Evolutionary conservation across 2,113 vertebrate genomes (phyloP).

Genomic region (Parus major): DNA sequence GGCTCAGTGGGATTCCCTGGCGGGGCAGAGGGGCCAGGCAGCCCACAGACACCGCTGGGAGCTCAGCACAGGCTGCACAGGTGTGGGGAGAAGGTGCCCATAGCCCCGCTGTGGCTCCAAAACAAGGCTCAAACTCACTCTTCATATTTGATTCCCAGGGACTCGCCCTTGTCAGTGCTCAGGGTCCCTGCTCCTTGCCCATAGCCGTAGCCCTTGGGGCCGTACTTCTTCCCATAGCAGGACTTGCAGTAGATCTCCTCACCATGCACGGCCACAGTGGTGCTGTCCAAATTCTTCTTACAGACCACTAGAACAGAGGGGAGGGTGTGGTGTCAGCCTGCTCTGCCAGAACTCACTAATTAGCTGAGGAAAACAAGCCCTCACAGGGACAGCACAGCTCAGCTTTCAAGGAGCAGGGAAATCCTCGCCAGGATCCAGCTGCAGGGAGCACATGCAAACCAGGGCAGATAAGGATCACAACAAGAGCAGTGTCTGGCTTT

Average conservation of each 20-base stretch:
- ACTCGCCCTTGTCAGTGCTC: slow-evolving; percentile 89
- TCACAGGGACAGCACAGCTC: not conserved
- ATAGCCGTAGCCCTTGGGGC: slow-evolving; percentile 93
- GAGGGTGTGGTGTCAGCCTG: not conserved
- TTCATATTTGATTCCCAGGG: slow-evolving; percentile 84
- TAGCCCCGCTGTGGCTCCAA: fast-evolving
- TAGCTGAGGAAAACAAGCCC: slow-evolving; percentile 18
- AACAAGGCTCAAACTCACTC: slow-evolving; percentile 76
- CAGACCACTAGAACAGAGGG: slow-evolving; percentile 83
- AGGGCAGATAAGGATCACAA: slow-evolving; percentile 36
- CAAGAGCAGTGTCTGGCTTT: slow-evolving; percentile 18
- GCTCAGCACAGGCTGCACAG: not conserved
- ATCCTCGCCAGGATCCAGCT: not conserved
- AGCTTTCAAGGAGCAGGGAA: slow-evolving; percentile 27
- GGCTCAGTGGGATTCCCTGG: not conserved
- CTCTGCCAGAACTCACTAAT: not conserved
- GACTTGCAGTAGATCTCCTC: slow-evolving; percentile 95
- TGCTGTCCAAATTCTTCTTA: slow-evolving; percentile 92
- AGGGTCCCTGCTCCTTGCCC: slow-evolving; percentile 90
- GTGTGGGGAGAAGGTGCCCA: not conserved
- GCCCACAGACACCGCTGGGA: not conserved
- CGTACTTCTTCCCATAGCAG: slow-evolving; percentile 93
- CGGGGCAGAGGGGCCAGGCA: not conserved
- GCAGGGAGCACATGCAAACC: not conserved
- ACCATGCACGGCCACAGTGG: slow-evolving; percentile 87